Evolutionary conservation across 2,797 vertebrate species (phyloP).

Genomic region (Nannoperca australis): DNA sequence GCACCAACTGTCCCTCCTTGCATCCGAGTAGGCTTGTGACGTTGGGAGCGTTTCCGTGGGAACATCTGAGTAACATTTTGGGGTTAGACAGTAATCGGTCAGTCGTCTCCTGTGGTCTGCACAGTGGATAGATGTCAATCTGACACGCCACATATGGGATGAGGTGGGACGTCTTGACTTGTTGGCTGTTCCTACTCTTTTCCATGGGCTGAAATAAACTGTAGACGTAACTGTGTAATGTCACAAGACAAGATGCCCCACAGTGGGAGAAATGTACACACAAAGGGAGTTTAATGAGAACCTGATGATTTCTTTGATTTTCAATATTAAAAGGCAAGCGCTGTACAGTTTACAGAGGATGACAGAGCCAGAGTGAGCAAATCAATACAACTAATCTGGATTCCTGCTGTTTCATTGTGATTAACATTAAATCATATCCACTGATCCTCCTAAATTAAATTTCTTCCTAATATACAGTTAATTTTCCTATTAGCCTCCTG

Average conservation of each 20-base stretch:
- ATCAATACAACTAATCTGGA: not conserved
- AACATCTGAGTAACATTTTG: not conserved
- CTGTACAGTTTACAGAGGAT: not conserved
- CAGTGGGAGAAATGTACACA: not conserved
- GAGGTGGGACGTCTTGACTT: not conserved
- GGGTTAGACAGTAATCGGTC: too few species aligned
- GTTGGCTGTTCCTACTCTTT: not conserved
- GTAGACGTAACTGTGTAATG: too few species aligned
- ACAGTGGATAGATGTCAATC: too few species aligned
- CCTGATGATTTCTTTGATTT: not conserved
- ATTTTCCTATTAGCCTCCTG: not conserved
- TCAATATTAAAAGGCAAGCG: not conserved
- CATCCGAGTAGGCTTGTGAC: not conserved
- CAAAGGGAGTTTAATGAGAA: not conserved
- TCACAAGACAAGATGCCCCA: too few species aligned
- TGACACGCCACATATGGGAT: too few species aligned
- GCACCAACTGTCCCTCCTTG: too few species aligned
- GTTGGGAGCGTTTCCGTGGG: not conserved
- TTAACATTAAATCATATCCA: not conserved
- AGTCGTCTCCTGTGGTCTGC: too few species aligned
- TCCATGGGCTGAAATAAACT: not conserved
- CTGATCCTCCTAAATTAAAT: not conserved
- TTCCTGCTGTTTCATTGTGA: constrained; percentile 2
- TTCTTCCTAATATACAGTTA: not conserved
- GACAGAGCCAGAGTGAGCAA: not conserved